A percentile compares a stretch with the other conserved stretches of the same genome.
These are phyloP conservation scores for Brachyptera risi DNA, from an alignment of 2,888 invertebrate genomes.

Conservation along the genomic window DNA sequence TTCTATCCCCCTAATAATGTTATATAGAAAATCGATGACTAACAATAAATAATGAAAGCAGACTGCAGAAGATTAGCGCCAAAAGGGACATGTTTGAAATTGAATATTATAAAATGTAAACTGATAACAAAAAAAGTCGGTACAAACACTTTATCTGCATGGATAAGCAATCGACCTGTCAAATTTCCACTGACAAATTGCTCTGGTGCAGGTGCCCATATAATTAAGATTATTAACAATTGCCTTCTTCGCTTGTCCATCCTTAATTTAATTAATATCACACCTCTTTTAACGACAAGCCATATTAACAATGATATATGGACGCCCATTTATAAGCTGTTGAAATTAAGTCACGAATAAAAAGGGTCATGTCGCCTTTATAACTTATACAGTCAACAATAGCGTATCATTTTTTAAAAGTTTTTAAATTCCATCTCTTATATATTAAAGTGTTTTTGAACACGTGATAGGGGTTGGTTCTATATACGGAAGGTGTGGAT, in stretches of 20 bases:
- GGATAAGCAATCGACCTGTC: background rate
- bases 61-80: too few species aligned
- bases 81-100: background rate
- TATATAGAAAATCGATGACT: too few species aligned
- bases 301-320: background rate
- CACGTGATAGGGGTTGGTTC: background rate
- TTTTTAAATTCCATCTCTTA: background rate
- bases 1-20: too few species aligned
- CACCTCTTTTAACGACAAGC: background rate
- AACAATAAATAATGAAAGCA: too few species aligned
- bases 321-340: background rate
- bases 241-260: background rate
- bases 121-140: background rate
- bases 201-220: background rate
- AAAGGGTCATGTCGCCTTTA: background rate
- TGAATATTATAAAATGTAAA: slow-evolving; percentile 1
- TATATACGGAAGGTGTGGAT: background rate
- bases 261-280: background rate
- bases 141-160: background rate
- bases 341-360: background rate
- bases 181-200: slow-evolving; percentile 11
- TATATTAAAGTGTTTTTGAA: background rate
- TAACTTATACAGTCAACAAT: too few species aligned
- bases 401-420: too few species aligned
- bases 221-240: background rate